phyloP scores from a whole-genome alignment of 2,888 invertebrate genomes.

The Galerucella pusilla region DNA sequence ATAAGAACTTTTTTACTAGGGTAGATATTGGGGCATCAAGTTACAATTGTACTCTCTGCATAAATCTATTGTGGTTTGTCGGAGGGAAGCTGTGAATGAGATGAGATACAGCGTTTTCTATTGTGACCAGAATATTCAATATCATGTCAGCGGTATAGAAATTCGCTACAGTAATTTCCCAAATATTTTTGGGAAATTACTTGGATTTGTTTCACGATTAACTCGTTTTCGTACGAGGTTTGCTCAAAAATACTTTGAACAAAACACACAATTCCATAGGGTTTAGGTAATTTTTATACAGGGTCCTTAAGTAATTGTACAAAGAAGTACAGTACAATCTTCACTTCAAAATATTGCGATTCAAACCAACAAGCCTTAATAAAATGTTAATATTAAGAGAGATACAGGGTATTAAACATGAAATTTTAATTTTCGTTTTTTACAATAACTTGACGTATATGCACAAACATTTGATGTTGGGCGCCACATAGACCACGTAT shows the following conservation, averaged over 20 bases:
- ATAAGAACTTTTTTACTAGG: constrained; percentile 50
- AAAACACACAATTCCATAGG: neutral
- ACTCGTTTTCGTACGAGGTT: constrained; percentile 7
- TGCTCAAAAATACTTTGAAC: neutral
- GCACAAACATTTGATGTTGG: too few species aligned
- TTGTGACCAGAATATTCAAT: constrained; percentile 42
- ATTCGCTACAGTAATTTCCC: constrained; percentile 20
- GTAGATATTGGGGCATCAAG: constrained; percentile 53
- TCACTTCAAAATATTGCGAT: too few species aligned
- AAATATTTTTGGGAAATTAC: constrained; percentile 17
- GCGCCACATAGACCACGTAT: too few species aligned
- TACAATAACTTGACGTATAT: too few species aligned
- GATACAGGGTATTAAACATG: too few species aligned
- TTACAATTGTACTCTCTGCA: constrained; percentile 52
- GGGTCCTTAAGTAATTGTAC: too few species aligned
- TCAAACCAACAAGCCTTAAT: too few species aligned
- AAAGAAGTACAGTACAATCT: too few species aligned
- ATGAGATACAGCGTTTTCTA: constrained; percentile 50
- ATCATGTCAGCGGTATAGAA: constrained; percentile 41
- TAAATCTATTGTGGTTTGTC: constrained; percentile 50
- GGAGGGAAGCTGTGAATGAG: constrained; percentile 53
- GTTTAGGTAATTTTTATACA: too few species aligned
- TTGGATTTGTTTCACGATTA: constrained; percentile 14
- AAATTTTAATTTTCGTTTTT: too few species aligned
- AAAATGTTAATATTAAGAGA: too few species aligned